Conservation (phyloP, 2,888 invertebrate genomes). For the Cheilosia pagana region DNA sequence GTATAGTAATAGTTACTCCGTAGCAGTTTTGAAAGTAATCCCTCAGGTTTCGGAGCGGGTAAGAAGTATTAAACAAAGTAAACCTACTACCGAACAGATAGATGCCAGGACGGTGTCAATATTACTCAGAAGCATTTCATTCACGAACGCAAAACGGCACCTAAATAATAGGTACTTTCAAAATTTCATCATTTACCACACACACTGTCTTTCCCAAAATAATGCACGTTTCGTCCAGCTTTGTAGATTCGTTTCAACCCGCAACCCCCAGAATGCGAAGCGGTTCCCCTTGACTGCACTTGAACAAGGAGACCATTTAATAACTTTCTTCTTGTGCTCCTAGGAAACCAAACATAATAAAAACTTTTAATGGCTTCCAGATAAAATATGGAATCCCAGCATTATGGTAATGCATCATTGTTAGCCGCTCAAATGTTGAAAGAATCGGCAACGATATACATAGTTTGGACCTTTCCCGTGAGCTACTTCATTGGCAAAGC, state of each 20-base stretch:
- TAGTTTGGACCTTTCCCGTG: conserved; percentile 66
- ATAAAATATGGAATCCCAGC: conserved; percentile 70
- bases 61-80: too few species aligned
- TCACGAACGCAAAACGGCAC: too few species aligned
- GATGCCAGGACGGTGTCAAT: too few species aligned
- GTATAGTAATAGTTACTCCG: too few species aligned
- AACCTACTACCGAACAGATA: too few species aligned
- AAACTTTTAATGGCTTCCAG: conserved; percentile 51
- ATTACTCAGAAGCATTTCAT: too few species aligned
- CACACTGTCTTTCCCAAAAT: too few species aligned
- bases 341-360: background rate
- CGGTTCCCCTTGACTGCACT: conserved; percentile 32
- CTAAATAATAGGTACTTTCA: too few species aligned
- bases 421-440: conserved; percentile 28
- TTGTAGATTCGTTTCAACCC: background rate
- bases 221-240: too few species aligned
- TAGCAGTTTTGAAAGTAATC: too few species aligned
- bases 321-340: conserved; percentile 19
- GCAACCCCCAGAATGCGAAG: conserved; percentile 13
- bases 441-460: conserved; percentile 35
- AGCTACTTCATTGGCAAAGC: conserved; percentile 70
- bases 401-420: conserved; percentile 73
- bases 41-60: too few species aligned
- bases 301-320: conserved; percentile 36
- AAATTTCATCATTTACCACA: too few species aligned